Base-by-base conservation (phyloP, 2,888 invertebrate species). In the Galerucella nymphaeae region DNA sequence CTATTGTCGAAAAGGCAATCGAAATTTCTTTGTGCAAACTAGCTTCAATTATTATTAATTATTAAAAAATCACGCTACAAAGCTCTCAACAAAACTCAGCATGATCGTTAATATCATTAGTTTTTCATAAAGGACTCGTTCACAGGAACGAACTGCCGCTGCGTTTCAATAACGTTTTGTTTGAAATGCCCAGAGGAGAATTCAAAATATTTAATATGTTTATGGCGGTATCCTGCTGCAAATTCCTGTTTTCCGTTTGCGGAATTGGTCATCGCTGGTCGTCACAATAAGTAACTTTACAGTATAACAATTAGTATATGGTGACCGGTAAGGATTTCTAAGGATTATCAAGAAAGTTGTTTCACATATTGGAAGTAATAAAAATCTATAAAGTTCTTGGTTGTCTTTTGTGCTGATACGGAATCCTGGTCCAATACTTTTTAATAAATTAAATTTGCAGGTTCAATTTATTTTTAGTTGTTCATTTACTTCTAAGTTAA, bases 131-230 rank as follows among this genome's bases (percentile, higher is more conserved):
- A 58, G 58, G 16, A 16, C 18, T 11, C 55, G 23, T 20, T 30
- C 23, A 23, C 20, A 55, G 10, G 18, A 55, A 55, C 58, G 20
- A 13, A 11, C 58, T 30, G 23, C 55, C 58, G 9, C 58, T 30
- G 58, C 20, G 59, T 67, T 67, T 67, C 59, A 20, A 67, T 59
- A 59, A 42, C 18, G 50, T 67, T 67, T 61, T 38, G 67, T 67
- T 61, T 48, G 66, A 57, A 57, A 67, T 59, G 38, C 14, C 57
- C 18, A 14, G 58, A 23, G 16, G 48, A 67, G 67, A 67, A 67
- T 67, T n/a, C 61, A 48, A 67, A 67, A 30, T 67, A 67, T 67
- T 67, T 67, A 67, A 67, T 67, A 67, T 67, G 61, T 59, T 67
- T 58, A 48, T 58, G 20, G 8, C 58, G 58, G 23, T 58, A 58